These are phyloP conservation scores for Achatina immaculata DNA, from an alignment of 1,140 invertebrate species.

Conservation along the genomic window DNA sequence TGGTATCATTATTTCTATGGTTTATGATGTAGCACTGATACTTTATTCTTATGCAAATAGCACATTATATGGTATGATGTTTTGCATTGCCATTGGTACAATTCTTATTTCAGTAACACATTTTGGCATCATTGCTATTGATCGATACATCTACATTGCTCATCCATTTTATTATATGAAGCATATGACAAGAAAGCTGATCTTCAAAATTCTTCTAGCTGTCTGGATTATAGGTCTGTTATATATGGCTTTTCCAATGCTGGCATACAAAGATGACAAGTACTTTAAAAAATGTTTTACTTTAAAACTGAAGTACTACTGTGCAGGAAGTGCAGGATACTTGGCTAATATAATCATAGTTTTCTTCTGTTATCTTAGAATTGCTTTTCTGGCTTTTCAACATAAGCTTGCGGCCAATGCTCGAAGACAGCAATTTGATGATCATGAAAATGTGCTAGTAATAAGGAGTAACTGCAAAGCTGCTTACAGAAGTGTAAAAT, in stretches of 20 bases:
- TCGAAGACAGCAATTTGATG: neutral
- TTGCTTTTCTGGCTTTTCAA: neutral
- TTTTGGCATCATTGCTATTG: neutral
- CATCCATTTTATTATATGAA: neutral
- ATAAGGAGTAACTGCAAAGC: neutral
- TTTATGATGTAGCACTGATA: no score
- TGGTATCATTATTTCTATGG: no score
- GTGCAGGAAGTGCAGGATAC: neutral
- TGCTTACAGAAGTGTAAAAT: neutral
- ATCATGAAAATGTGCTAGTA: no score
- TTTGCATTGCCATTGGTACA: neutral
- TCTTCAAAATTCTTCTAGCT: neutral
- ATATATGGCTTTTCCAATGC: neutral
- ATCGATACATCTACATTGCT: neutral
- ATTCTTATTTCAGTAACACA: neutral
- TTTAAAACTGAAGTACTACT: neutral
- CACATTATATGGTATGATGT: no score
- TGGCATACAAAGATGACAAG: neutral
- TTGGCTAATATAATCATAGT: neutral
- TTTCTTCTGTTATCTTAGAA: neutral
- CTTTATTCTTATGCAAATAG: no score
- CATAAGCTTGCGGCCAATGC: neutral
- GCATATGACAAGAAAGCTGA: neutral
- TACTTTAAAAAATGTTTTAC: neutral
- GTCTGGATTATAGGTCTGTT: neutral